Percentiles rank a stretch among this genome's conserved stretches.
Conservation (phyloP, 2,888 invertebrate species). For the Rotaria socialis region DNA sequence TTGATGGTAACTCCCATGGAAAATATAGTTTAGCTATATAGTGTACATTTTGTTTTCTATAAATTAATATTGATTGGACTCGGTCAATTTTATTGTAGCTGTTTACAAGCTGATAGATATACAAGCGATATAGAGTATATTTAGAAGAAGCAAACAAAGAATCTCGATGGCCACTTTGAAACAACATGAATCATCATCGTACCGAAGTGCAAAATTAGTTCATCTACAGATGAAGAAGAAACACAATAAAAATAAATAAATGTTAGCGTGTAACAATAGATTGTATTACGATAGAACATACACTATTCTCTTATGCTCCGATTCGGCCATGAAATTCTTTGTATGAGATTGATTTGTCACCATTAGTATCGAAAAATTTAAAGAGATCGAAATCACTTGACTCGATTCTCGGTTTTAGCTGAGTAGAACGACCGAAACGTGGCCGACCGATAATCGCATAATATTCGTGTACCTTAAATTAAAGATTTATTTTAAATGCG, state of each 20-base stretch:
- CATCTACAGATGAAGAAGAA: constrained; percentile 14
- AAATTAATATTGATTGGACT: not conserved
- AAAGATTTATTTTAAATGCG: not conserved
- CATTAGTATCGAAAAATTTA: not conserved
- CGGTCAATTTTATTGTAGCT: not conserved
- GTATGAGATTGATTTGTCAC: not conserved
- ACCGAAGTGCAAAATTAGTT: not conserved
- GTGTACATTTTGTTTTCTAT: not conserved
- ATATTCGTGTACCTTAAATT: constrained; percentile 44
- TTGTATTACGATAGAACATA: not conserved
- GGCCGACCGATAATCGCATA: constrained; percentile 46
- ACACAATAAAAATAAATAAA: not conserved
- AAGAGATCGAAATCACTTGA: not conserved
- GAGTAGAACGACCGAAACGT: constrained; percentile 40
- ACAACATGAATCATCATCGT: not conserved
- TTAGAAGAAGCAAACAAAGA: not conserved
- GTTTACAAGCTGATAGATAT: not conserved
- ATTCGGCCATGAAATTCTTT: not conserved
- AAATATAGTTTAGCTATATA: too few species aligned
- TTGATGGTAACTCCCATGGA: too few species aligned
- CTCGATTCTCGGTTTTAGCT: not conserved
- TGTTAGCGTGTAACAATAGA: not conserved
- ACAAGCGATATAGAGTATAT: not conserved
- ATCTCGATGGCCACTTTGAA: not conserved
- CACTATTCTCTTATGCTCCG: not conserved